phyloP scores from a whole-genome alignment of 2,888 invertebrate genomes.

The Cryptus viduatorius region DNA sequence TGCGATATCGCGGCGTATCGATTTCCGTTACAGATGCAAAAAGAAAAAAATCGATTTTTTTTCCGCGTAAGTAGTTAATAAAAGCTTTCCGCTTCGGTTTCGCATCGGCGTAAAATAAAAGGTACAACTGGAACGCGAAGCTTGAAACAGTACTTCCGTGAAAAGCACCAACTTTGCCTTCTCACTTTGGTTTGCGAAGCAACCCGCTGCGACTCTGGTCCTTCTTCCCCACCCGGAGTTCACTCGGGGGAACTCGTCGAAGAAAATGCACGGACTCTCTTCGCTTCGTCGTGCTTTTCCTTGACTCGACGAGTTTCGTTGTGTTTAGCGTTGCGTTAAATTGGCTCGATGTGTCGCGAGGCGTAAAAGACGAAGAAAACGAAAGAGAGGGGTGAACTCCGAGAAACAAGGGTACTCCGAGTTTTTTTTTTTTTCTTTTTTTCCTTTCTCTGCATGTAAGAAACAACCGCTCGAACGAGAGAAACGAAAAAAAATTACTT shows the following conservation, averaged over 20 bases:
- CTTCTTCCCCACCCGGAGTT: background rate
- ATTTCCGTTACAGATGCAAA: too few relatives aligned
- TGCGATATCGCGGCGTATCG: too few relatives aligned
- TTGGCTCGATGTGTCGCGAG: constrained; percentile 24
- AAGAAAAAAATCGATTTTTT: too few relatives aligned
- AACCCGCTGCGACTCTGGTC: background rate
- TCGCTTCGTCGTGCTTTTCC: background rate
- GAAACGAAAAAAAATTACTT: background rate
- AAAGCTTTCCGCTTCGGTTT: background rate
- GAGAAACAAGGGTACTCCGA: background rate
- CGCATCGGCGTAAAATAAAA: background rate
- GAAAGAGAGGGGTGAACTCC: background rate
- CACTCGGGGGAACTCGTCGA: constrained; percentile 1
- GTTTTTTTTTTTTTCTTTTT: background rate
- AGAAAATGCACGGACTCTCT: constrained; percentile 1
- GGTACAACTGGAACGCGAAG: background rate
- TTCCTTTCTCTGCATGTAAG: background rate
- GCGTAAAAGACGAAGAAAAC: constrained; percentile 20
- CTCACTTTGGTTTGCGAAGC: constrained; percentile 1
- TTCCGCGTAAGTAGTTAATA: background rate
- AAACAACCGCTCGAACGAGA: background rate
- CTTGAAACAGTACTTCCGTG: background rate
- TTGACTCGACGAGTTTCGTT: constrained; percentile 48
- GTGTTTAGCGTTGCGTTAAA: constrained; percentile 15
- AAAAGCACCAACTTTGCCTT: constrained; percentile 12